Evolutionary conservation across 1,140 invertebrate species (phyloP).

Genomic region (Achroia grisella): DNA sequence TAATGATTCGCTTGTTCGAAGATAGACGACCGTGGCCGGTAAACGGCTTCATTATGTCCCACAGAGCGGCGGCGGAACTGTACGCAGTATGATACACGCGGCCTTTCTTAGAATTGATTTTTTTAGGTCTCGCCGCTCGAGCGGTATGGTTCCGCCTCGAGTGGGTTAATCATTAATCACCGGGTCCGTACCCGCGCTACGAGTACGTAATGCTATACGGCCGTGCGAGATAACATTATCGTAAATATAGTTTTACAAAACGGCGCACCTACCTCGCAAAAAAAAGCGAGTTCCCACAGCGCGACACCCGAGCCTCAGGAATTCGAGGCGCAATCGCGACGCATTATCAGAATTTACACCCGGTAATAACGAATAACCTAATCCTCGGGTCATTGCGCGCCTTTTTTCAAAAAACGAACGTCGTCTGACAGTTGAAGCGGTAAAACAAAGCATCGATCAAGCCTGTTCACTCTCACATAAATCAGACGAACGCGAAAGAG

Average conservation of each 20-base stretch:
- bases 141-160: constrained; percentile 17
- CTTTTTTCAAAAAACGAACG: constrained; percentile 33
- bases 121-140: constrained; percentile 8
- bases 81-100: constrained; percentile 4
- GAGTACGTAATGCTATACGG: constrained; percentile 53
- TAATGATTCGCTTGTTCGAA: constrained; percentile 29
- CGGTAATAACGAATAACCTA: constrained; percentile 32
- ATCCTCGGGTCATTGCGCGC: constrained; percentile 27
- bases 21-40: constrained; percentile 20
- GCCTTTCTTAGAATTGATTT: constrained; percentile 34
- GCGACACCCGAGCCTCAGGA: constrained; percentile 38
- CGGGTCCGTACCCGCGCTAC: constrained; percentile 13
- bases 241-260: constrained; percentile 60
- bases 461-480: constrained; percentile 68
- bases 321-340: constrained; percentile 40
- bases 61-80: constrained; percentile 12
- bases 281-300: constrained; percentile 34
- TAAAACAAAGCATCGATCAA: constrained; percentile 58
- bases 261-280: constrained; percentile 32
- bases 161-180: constrained; percentile 48
- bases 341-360: constrained; percentile 63
- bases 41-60: constrained; percentile 52
- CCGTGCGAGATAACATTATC: constrained; percentile 49
- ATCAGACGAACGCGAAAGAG: constrained; percentile 65
- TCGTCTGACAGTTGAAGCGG: constrained; percentile 23